A percentile compares a stretch with the other conserved stretches of the same genome.
Evolutionary conservation across 1,140 invertebrate species (phyloP).

Genomic region (Drosophila kepulauana): DNA sequence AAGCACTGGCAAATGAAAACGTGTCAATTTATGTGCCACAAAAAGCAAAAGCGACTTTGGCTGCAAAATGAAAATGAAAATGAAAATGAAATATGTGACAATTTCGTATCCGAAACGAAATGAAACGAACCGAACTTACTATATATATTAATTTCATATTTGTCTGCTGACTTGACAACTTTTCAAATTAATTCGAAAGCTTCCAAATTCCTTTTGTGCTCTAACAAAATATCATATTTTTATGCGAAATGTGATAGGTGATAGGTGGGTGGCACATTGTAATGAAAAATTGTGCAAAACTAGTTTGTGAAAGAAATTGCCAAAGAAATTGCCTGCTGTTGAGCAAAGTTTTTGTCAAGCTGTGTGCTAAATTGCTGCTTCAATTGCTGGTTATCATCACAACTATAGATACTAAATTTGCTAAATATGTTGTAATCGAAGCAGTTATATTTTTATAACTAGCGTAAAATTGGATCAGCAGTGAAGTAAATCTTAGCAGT

Average conservation of each 20-base stretch:
- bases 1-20: conserved; percentile 45
- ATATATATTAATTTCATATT: conserved; percentile 23
- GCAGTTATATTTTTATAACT: too few relatives aligned
- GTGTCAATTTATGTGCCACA: conserved; percentile 70
- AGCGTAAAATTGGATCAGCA: too few relatives aligned
- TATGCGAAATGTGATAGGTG: not conserved
- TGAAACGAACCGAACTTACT: not conserved
- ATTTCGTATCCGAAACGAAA: conserved; percentile 10
- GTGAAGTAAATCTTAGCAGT: too few relatives aligned
- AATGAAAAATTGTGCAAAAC: not conserved
- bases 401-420: too few relatives aligned
- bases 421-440: too few relatives aligned
- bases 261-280: not conserved
- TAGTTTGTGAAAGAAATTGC: not conserved
- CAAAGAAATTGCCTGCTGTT: not conserved
- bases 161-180: conserved; percentile 27
- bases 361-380: too few relatives aligned
- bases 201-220: not conserved
- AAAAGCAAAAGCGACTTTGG: conserved; percentile 24
- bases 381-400: too few relatives aligned
- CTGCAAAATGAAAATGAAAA: not conserved
- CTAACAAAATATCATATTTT: not conserved
- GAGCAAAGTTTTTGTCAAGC: too few relatives aligned
- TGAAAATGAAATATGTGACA: conserved; percentile 32
- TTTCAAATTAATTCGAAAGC: conserved; percentile 3